Base-by-base conservation (phyloP, 1,140 invertebrate species). In the Drosophila biarmipes region DNA sequence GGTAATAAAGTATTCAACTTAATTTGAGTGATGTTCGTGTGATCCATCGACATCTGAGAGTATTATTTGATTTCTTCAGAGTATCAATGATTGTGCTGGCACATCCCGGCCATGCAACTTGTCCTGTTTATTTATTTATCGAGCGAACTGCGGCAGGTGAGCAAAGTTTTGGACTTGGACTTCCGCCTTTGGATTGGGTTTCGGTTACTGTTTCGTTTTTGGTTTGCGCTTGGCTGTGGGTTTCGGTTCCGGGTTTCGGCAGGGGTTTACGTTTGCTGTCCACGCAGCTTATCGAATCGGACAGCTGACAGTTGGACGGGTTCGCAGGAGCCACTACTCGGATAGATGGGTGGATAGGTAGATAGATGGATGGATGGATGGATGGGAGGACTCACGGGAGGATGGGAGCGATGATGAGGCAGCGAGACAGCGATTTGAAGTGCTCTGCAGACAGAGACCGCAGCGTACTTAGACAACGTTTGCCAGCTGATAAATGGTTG, bases 401-500 rank as follows among this genome's bases (percentile, higher is more conserved):
- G 19, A 43, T 52, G 37, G 37, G 19, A 15, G 21, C 7, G 34
- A 53, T 48, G 54, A 75, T 67, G 61, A 54, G 49, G 56, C 35
- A 49, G 69, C 58, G 52, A 51, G 71, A 56, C 51, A 56, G 61
- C 58, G 34, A 77, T 75, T 74, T 78, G 56, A 82, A 86, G 69
- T 78, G 61, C 61, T 62, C 29, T 56, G 53, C 58, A 55, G 77
- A 69, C 67, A 59, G 71, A 72, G 73, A 75, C 78, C 84, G 84
- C 82, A 82, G 63, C 74, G 61, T 69, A 89, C 82, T 87, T 79
- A 74, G 71, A 79, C 66, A 85, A 57, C 49, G 35, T 42, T 62
- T 62, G 17, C 49, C 58, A 29, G n/a, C 74, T 89, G 84, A 86
- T 78, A 86, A 86, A 86, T 86, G 78, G 84, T 52, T 59, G 69